A percentile compares a stretch with the other conserved stretches of the same genome.
Conservation (phyloP, 2,888 invertebrate genomes). For the Meliscaeva auricollis region DNA sequence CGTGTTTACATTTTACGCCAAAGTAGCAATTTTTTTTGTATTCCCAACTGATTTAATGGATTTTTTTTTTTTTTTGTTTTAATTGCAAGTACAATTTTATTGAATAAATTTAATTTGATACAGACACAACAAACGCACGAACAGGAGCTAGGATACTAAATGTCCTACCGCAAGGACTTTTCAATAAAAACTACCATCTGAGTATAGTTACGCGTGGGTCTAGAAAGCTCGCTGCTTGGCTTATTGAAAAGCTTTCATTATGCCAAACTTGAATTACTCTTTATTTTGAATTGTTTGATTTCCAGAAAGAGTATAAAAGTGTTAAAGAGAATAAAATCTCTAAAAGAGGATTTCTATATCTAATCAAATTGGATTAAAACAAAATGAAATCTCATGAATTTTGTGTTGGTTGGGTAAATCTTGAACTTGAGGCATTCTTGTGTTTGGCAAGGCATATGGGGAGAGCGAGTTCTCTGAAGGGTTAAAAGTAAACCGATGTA, state of each 20-base stretch:
- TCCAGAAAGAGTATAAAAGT: slow-evolving; percentile 59
- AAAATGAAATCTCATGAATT: slow-evolving; percentile 41
- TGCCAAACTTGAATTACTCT: slow-evolving; percentile 32
- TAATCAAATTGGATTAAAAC: slow-evolving; percentile 9
- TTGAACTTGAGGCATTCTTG: slow-evolving; percentile 61
- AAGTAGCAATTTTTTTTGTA: slow-evolving; percentile 11
- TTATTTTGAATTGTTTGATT: not conserved
- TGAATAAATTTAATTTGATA: slow-evolving; percentile 36
- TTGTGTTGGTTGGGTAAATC: slow-evolving; percentile 41
- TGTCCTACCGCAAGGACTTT: slow-evolving; percentile 75
- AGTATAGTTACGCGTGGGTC: slow-evolving; percentile 33
- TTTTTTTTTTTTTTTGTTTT: not conserved
- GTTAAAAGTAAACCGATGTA: slow-evolving; percentile 14
- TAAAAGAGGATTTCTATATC: slow-evolving; percentile 12
- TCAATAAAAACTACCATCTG: slow-evolving; percentile 70
- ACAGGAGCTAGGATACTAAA: slow-evolving; percentile 69
- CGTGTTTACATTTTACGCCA: slow-evolving; percentile 60
- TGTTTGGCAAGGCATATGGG: slow-evolving; percentile 38
- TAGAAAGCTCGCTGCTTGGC: slow-evolving; percentile 42
- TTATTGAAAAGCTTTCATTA: slow-evolving; percentile 36
- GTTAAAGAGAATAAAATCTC: slow-evolving; percentile 22
- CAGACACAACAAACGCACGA: slow-evolving; percentile 68
- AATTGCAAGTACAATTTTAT: slow-evolving; percentile 8
- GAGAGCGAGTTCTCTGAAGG: not conserved
- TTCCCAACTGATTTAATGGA: slow-evolving; percentile 23